phyloP scores from a whole-genome alignment of 2,113 vertebrate genomes.

The Toxostoma redivivum region DNA sequence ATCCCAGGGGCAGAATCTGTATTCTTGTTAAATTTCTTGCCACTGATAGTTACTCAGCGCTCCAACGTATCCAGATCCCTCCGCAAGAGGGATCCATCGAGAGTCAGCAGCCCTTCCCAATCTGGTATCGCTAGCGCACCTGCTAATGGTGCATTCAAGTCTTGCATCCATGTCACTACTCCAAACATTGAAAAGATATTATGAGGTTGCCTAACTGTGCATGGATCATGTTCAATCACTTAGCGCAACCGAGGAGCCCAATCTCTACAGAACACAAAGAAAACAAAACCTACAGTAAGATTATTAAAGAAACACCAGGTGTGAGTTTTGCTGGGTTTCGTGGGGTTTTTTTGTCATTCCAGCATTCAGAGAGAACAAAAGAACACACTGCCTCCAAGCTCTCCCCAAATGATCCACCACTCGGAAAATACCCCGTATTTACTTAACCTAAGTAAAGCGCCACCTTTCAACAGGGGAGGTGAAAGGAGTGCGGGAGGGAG shows the following conservation, averaged over 20 bases:
- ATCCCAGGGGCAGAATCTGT: not conserved
- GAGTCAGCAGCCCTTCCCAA: not conserved
- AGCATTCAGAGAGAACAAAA: not conserved
- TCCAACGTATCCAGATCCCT: no score
- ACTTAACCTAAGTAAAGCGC: not conserved
- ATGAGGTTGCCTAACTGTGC: no score
- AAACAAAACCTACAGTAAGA: not conserved
- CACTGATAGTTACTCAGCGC: rapidly evolving
- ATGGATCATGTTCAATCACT: not conserved
- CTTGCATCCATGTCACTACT: not conserved
- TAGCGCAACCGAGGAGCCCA: not conserved
- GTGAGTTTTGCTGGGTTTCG: not conserved
- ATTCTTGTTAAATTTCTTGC: not conserved
- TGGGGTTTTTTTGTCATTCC: no score
- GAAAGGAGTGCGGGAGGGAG: not conserved
- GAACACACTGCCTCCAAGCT: no score
- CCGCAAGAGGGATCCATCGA: rapidly evolving
- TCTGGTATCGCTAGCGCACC: no score
- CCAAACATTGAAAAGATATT: rapidly evolving
- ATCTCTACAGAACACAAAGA: rapidly evolving
- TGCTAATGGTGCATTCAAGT: not conserved
- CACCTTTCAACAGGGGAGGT: not conserved
- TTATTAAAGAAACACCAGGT: not conserved
- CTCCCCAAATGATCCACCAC: not conserved
- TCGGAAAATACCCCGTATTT: rapidly evolving